Conservation (phyloP, 2,888 invertebrate species). For the Drosophila nr. fundita region DNA sequence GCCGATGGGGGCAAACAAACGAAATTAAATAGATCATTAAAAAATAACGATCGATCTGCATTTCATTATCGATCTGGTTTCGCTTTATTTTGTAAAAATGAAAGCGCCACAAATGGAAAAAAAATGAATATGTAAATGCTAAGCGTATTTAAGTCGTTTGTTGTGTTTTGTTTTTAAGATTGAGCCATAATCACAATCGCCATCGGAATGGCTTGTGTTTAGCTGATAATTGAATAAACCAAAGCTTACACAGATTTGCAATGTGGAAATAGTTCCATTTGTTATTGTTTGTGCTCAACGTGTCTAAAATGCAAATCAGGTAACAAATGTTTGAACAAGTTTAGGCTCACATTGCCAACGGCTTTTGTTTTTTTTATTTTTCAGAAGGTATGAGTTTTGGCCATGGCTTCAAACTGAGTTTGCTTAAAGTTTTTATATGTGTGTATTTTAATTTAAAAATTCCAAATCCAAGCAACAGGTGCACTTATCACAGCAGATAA, state of each 20-base stretch:
- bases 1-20: conserved; percentile 18
- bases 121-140: background rate
- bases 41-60: conserved; percentile 14
- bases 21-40: conserved; percentile 45
- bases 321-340: conserved; percentile 49
- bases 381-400: conserved; percentile 4
- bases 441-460: conserved; percentile 2
- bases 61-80: conserved; percentile 54
- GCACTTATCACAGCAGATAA: conserved; percentile 23
- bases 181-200: conserved; percentile 4
- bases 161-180: background rate
- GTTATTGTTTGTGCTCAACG: conserved; percentile 25
- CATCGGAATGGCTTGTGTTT: conserved; percentile 1
- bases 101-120: conserved; percentile 10
- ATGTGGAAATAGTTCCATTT: conserved; percentile 6
- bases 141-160: background rate
- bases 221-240: conserved; percentile 42
- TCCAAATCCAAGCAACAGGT: conserved; percentile 50
- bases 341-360: conserved; percentile 36
- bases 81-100: background rate
- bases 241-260: conserved; percentile 12
- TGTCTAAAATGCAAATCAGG: conserved; percentile 66
- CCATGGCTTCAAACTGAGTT: conserved; percentile 21
- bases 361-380: conserved; percentile 19
- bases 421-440: conserved; percentile 23